Evolutionary conservation across 2,888 invertebrate genomes (phyloP), one percentile per base, ranked within the genome.

Genomic region (Lepetodrilus schrolli): DNA sequence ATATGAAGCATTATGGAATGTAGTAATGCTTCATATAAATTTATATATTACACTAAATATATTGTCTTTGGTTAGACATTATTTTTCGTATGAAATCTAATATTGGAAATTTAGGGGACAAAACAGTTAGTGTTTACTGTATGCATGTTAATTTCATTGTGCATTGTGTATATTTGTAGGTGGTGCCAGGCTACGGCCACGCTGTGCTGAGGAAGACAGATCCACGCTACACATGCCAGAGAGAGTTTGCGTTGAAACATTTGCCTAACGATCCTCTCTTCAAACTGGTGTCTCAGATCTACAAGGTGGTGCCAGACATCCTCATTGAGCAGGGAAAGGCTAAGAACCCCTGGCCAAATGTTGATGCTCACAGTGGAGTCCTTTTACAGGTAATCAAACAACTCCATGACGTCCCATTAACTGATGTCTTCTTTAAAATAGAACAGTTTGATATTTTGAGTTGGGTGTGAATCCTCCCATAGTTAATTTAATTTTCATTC

Each of bases 331-430:
- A 96, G 83, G 98, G 97, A 88, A 98, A 98, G 92, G 97, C 97
- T 76, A 96, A 97, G 93, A 98, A 98, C 93, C 98, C 98, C 78
- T 98, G 97, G 97, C 98, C 98, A 82, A 98, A 98, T 91, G 98
- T 98, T 84, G 98, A 98, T 92, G 97, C 98, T 23, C 97, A 98
- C 92, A 97, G 97, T 80, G 98, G 98, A 82, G 97, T 96, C 66
- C 93, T 96, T 68, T 92, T 96, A 83, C 96, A 96, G 94, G 95
- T 95, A 17, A 43, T n/a, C n/a, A n/a, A n/a, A n/a, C n/a, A n/a
- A n/a, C n/a, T n/a, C n/a, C n/a, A n/a, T n/a, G n/a, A n/a, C n/a
- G n/a, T n/a, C n/a, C n/a, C n/a, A n/a, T n/a, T n/a, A n/a, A n/a
- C n/a, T n/a, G n/a, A n/a, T n/a, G n/a, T n/a, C n/a, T n/a, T n/a